Evolutionary conservation across 2,113 vertebrate genomes (phyloP).

Genomic region (Egretta garzetta): DNA sequence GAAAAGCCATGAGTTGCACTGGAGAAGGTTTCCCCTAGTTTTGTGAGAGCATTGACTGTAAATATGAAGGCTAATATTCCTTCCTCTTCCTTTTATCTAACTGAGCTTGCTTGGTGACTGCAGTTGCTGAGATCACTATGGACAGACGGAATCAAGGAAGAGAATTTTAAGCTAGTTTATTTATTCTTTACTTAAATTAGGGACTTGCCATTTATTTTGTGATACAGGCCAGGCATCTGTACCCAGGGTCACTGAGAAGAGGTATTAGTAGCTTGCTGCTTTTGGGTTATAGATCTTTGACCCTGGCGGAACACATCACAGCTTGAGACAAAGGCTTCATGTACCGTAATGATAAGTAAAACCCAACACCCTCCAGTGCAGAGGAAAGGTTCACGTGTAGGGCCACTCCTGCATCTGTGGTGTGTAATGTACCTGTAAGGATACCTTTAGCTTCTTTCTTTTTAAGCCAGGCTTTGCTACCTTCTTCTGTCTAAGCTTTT

Average conservation of each 20-base stretch:
- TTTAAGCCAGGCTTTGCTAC: not conserved
- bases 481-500: not conserved
- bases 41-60: not conserved
- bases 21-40: not conserved
- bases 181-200: not conserved
- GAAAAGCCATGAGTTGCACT: not conserved
- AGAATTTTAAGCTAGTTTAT: not conserved
- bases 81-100: not conserved
- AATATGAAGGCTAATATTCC: not conserved
- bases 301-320: not conserved
- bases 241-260: not conserved
- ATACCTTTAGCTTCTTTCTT: not conserved
- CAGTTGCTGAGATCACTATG: not conserved
- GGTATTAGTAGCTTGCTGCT: not conserved
- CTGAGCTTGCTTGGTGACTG: not conserved
- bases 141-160: not conserved
- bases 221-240: not conserved
- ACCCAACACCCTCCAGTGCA: not conserved
- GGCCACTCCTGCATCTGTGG: not conserved
- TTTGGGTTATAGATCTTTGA: not conserved
- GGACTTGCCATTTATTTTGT: not conserved
- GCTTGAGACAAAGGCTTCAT: not conserved
- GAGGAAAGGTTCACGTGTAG: accelerated
- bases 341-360: accelerated
- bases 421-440: not conserved